These are phyloP conservation scores for Eospalax fontanierii DNA, from an alignment of 2,797 vertebrate genomes.

Conservation along the genomic window DNA sequence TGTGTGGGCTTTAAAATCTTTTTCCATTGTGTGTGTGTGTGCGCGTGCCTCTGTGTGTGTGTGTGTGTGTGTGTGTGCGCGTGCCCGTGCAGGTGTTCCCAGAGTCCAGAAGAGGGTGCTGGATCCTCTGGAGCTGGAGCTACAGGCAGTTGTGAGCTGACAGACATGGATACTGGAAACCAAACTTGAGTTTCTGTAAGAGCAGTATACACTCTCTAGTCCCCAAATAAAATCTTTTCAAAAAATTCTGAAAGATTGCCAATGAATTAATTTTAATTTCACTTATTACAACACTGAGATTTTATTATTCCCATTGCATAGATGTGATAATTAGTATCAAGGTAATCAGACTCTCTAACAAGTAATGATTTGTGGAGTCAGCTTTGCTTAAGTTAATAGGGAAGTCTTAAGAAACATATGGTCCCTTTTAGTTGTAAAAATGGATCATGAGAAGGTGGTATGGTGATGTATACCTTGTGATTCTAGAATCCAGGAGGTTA, in stretches of 20 bases:
- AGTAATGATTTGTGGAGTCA: not conserved
- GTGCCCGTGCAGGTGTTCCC: not conserved
- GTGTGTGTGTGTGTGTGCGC: too few relatives aligned
- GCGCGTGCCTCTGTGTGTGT: not conserved
- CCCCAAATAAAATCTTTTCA: not conserved
- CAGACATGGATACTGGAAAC: too few relatives aligned
- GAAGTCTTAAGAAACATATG: not conserved
- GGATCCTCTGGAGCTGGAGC: not conserved
- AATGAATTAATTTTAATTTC: constrained; percentile 51
- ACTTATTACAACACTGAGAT: not conserved
- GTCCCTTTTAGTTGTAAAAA: not conserved
- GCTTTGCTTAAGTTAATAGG: not conserved
- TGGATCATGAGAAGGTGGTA: not conserved
- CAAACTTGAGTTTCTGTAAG: not conserved
- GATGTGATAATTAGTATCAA: constrained; percentile 58
- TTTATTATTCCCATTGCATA: constrained; percentile 62
- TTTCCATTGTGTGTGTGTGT: too few relatives aligned
- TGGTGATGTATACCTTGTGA: not conserved
- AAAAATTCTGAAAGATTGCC: constrained; percentile 4
- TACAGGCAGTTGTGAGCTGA: not conserved
- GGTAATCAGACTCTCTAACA: constrained; percentile 65
- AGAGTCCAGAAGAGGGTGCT: not conserved
- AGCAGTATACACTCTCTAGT: not conserved
- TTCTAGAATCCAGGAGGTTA: not conserved
- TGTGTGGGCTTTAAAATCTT: too few relatives aligned